Percentiles rank a stretch among this genome's conserved stretches.
phyloP scores from a whole-genome alignment of 2,888 invertebrate species.

The Campoplex capitator region DNA sequence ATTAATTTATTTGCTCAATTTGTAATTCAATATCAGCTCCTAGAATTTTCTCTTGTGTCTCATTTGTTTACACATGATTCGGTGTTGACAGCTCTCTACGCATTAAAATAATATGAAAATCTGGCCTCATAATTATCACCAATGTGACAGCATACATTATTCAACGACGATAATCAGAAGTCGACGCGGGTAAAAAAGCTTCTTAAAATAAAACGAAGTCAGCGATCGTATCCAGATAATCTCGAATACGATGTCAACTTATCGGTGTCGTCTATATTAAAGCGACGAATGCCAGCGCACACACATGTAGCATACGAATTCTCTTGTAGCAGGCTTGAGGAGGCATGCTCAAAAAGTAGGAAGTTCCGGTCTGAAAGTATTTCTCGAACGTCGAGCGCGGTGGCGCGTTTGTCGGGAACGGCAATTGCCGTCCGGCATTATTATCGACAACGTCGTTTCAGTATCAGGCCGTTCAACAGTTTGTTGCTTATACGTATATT shows the following conservation, averaged over 20 bases:
- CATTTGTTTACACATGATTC: background rate
- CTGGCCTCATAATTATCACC: background rate
- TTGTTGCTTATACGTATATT: slow-evolving; percentile 37
- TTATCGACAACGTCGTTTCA: slow-evolving; percentile 58
- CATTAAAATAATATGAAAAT: background rate
- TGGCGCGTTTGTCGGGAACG: slow-evolving; percentile 22
- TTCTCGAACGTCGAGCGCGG: slow-evolving; percentile 38
- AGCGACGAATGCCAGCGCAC: background rate
- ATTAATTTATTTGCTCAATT: background rate
- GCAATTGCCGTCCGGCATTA: slow-evolving; percentile 65
- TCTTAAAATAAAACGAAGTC: slow-evolving; percentile 4
- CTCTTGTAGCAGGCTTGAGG: background rate
- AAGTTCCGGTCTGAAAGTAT: slow-evolving; percentile 64
- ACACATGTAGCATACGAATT: background rate
- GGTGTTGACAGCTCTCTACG: background rate
- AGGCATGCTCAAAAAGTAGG: slow-evolving; percentile 32
- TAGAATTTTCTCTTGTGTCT: too few relatives aligned
- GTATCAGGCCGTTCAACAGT: slow-evolving; percentile 9
- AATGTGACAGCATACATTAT: background rate
- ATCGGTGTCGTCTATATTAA: slow-evolving; percentile 7
- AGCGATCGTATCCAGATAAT: background rate
- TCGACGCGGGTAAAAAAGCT: background rate
- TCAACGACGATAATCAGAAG: background rate
- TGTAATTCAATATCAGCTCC: background rate
- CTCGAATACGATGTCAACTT: background rate